Conservation (phyloP, 2,888 invertebrate species). For the Crocallis elinguaria region DNA sequence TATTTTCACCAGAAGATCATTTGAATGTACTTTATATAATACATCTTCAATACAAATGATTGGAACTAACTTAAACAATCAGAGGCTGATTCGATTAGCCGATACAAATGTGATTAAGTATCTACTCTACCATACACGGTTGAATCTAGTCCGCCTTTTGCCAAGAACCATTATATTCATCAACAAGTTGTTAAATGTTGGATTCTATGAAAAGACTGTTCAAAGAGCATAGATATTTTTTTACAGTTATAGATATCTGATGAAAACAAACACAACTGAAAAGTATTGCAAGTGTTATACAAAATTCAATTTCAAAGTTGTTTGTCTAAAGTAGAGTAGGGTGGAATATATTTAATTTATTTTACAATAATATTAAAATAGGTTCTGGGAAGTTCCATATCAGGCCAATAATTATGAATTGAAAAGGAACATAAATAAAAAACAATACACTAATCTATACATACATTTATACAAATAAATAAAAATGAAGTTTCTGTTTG, state of each 20-base stretch:
- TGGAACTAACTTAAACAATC: neutral
- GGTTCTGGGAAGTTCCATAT: conserved; percentile 1
- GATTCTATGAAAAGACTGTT: neutral
- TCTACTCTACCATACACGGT: neutral
- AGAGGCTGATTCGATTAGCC: neutral
- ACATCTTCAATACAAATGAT: neutral
- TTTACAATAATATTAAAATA: neutral
- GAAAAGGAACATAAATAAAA: conserved; percentile 17
- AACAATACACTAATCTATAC: conserved; percentile 16
- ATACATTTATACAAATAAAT: too few relatives aligned
- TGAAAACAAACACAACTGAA: too few relatives aligned
- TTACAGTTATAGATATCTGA: too few relatives aligned
- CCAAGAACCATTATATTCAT: neutral
- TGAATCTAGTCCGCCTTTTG: neutral
- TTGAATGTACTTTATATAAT: neutral
- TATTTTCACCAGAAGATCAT: neutral
- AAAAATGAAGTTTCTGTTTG: too few relatives aligned
- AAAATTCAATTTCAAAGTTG: too few relatives aligned
- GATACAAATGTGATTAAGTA: neutral
- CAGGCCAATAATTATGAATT: conserved; percentile 4
- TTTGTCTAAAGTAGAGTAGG: too few relatives aligned
- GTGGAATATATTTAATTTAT: too few relatives aligned
- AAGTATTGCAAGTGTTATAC: too few relatives aligned
- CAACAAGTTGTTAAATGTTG: neutral
- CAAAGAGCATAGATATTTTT: neutral